phyloP scores from a whole-genome alignment of 2,888 invertebrate genomes.

The Macrophya annulata region DNA sequence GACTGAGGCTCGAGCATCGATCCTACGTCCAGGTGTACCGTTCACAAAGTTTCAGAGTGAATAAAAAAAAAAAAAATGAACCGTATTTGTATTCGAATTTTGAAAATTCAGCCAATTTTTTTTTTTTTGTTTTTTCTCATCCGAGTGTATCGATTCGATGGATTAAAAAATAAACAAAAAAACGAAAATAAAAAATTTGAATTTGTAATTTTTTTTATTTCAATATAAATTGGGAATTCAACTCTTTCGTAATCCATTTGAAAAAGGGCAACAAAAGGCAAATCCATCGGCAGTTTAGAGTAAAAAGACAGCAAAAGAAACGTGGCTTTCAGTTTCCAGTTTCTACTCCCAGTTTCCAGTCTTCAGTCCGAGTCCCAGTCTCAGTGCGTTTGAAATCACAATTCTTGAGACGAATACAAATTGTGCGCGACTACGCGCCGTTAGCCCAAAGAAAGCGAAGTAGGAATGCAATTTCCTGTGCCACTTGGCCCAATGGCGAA shows the following conservation, averaged over 20 bases:
- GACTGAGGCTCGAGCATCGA: not conserved
- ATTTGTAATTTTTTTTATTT: not conserved
- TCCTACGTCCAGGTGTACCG: not conserved
- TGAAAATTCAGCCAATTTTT: not conserved
- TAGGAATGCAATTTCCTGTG: conserved; percentile 64
- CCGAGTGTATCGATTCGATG: no score
- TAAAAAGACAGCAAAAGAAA: not conserved
- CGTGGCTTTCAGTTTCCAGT: not conserved
- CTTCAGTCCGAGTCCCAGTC: not conserved
- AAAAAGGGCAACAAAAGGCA: conserved; percentile 23
- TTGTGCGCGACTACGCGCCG: conserved; percentile 61
- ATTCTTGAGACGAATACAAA: conserved; percentile 65
- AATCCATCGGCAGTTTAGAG: conserved; percentile 16
- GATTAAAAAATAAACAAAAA: no score
- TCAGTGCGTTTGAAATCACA: conserved; percentile 59
- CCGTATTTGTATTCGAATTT: not conserved
- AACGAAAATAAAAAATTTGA: no score
- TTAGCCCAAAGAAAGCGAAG: conserved; percentile 62
- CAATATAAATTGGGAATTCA: not conserved
- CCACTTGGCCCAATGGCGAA: conserved; percentile 51
- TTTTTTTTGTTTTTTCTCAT: no score
- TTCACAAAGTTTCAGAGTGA: not conserved
- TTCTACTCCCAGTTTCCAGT: not conserved
- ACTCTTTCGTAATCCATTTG: not conserved
- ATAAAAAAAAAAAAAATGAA: not conserved